Base-by-base conservation (phyloP, 2,888 invertebrate species). In the Molorchus minor region DNA sequence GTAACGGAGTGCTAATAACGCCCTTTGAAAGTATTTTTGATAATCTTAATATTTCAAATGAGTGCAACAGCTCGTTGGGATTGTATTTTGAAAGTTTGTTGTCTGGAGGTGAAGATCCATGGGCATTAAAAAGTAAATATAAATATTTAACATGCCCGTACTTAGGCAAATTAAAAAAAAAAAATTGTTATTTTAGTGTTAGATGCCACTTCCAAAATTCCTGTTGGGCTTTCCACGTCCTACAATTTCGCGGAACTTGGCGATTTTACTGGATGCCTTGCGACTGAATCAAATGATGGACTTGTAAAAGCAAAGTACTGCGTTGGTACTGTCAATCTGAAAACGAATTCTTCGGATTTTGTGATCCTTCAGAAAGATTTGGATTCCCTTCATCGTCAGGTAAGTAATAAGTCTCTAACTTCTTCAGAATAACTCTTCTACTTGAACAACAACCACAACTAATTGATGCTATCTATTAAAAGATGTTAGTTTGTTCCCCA, bases 151-250 rank as follows among this genome's bases (percentile, higher is more conserved):
- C 25, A 25, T 8, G 25, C 8, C 8, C 8, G 3, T 25, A 25
- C 25, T 25, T 25, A 25, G 25, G 25, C 8, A 25, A 5, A 25
- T 25, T 25, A 5, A 25, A 30, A 45, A 49, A 57, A 54, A 49
- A 30, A 15, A 16, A 3, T 20, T 43, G 38, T 21, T 8, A 5
- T 62, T 62, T 30, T 52, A 72, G 72, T 72, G 70, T 45, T 69
- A 5, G 72, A 72, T 58, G 62, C 72, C 16, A 58, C 65, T 17
- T 62, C 70, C 0, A 71, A 71, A 59, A 36, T 69, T 5, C 71
- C 68, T n/a, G 58, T 67, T 1, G 72, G 72, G 17, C 13, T 72
- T n/a, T 29, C 67, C 8, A 57, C 41, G 8, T 53, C 61, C 0
- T 54, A 56, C 10, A 62, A 68, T 52, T 62, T 63, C 1, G 67